Conservation (phyloP, 2,113 vertebrate species). For the Pedionomus torquatus region DNA sequence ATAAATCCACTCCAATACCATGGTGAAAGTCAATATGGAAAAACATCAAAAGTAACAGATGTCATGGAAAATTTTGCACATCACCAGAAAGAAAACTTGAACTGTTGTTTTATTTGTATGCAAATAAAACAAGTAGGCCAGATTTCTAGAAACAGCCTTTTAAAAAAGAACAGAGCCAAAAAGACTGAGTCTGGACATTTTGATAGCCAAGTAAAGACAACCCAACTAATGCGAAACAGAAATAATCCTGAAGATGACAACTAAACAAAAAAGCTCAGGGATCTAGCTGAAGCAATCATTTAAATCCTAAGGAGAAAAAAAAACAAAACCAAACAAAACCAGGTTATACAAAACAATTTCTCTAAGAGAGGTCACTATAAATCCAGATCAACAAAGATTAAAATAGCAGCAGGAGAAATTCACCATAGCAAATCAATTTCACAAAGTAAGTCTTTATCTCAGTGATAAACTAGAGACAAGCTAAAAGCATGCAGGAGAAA, state of each 20-base stretch:
- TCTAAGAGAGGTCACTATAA: slow-evolving; percentile 9
- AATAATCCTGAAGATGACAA: slow-evolving; percentile 33
- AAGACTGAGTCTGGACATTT: background rate
- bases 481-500: background rate
- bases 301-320: background rate
- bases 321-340: background rate
- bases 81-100: background rate
- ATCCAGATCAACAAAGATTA: slow-evolving; percentile 60
- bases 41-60: background rate
- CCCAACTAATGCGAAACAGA: background rate
- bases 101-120: background rate
- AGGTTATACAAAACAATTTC: slow-evolving; percentile 29
- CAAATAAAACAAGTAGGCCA: background rate
- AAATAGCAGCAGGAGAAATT: slow-evolving; percentile 26
- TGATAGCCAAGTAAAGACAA: background rate
- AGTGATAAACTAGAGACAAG: background rate
- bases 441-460: background rate
- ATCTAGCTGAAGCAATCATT: background rate
- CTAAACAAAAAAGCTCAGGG: background rate
- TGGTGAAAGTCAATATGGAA: background rate
- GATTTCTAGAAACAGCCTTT: background rate
- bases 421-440: background rate
- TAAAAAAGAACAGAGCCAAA: background rate
- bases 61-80: background rate
- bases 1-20: background rate